Conservation (phyloP, 2,888 invertebrate genomes). For the Patella pellucida region DNA sequence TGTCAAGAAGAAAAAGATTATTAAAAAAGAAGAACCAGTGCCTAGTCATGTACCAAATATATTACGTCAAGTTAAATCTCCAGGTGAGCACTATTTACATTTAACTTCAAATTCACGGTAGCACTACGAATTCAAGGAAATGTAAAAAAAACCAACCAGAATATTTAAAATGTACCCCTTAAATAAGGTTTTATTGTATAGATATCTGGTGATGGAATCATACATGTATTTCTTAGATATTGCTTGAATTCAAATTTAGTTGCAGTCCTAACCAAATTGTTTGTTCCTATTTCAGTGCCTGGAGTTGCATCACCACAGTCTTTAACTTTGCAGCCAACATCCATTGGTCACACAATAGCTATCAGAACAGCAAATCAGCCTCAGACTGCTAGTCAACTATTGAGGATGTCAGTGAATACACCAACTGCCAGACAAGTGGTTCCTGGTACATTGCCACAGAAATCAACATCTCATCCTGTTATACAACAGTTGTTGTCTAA, state of each 20-base stretch:
- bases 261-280: too few relatives aligned
- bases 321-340: background rate
- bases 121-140: too few relatives aligned
- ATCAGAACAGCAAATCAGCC: conserved; percentile 1
- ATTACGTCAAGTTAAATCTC: conserved; percentile 21
- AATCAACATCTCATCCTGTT: conserved; percentile 44
- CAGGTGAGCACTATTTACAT: background rate
- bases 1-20: conserved; percentile 47
- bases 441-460: conserved; percentile 11
- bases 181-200: too few relatives aligned
- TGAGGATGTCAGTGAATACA: conserved; percentile 15
- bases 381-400: conserved; percentile 19
- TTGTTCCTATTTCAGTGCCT: background rate
- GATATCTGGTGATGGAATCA: too few relatives aligned
- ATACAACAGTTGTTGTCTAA: conserved; percentile 46
- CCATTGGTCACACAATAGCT: background rate
- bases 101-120: too few relatives aligned
- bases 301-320: background rate
- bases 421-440: conserved; percentile 1
- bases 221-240: too few relatives aligned
- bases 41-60: conserved; percentile 29
- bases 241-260: too few relatives aligned
- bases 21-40: conserved; percentile 26
- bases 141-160: too few relatives aligned
- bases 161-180: too few relatives aligned